Conservation (phyloP, 2,113 vertebrate species). For the Herpailurus yagouaroundi region DNA sequence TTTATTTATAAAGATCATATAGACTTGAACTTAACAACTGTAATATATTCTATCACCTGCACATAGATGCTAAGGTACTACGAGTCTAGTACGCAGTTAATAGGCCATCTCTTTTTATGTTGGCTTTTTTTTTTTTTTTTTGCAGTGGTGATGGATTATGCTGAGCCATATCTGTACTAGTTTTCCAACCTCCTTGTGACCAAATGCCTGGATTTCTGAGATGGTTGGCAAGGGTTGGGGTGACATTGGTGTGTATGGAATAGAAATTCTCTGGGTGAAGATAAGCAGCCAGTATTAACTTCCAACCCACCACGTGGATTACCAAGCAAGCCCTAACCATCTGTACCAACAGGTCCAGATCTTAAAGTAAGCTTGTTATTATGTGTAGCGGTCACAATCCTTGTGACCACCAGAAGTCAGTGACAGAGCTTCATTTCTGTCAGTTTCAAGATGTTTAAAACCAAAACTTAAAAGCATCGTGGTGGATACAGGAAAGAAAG, state of each 20-base stretch:
- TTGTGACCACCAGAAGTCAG: slow-evolving; percentile 60
- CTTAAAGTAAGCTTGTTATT: not conserved
- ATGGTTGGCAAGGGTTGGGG: not conserved
- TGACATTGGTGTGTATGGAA: not conserved
- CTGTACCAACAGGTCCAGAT: not conserved
- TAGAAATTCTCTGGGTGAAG: slow-evolving; percentile 25
- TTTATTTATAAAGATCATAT: slow-evolving; percentile 1
- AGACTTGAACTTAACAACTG: slow-evolving; percentile 23
- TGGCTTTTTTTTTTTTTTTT: not conserved
- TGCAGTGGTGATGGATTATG: not conserved
- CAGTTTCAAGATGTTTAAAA: slow-evolving; percentile 15
- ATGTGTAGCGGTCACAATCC: not conserved
- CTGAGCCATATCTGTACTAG: not conserved
- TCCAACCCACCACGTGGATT: not conserved
- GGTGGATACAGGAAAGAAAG: not conserved
- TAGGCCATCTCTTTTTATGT: not conserved
- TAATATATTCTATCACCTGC: not conserved
- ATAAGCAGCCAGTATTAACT: not conserved
- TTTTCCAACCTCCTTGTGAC: not conserved
- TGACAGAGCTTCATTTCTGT: slow-evolving; percentile 44
- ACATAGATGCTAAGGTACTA: not conserved
- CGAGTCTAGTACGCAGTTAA: not conserved
- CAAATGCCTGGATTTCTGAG: slow-evolving; percentile 43
- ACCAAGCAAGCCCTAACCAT: not conserved
- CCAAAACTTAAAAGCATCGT: not conserved